phyloP scores from a whole-genome alignment of 2,888 invertebrate species.

The Volucella zonaria region DNA sequence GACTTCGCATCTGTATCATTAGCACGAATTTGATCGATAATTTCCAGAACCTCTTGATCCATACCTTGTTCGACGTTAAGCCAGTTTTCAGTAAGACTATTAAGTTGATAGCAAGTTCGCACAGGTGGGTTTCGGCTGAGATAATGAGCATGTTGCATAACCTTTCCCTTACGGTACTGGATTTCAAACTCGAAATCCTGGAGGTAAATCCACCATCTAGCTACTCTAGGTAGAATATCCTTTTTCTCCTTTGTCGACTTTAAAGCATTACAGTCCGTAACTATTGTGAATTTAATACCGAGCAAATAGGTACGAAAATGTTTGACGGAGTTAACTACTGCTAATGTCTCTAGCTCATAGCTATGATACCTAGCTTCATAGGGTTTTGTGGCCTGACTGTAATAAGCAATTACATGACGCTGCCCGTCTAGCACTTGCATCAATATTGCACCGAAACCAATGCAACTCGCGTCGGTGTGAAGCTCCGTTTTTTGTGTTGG shows the following conservation, averaged over 20 bases:
- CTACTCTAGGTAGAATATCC: conserved; percentile 34
- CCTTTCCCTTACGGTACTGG: conserved; percentile 40
- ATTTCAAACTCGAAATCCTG: conserved; percentile 46
- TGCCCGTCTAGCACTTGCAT: too few relatives aligned
- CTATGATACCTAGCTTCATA: too few relatives aligned
- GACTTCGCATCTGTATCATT: not conserved
- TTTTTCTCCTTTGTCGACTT: conserved; percentile 41
- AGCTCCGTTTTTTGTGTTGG: not conserved
- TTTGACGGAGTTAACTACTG: conserved; percentile 1
- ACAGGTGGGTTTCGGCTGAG: conserved; percentile 44
- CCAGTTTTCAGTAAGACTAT: conserved; percentile 25
- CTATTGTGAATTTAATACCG: conserved; percentile 23
- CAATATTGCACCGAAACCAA: not conserved
- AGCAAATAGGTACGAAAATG: not conserved
- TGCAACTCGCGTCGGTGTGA: conserved; percentile 1
- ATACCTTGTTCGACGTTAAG: conserved; percentile 7
- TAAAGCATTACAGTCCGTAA: conserved; percentile 12
- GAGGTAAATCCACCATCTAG: conserved; percentile 48
- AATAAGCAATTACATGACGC: too few relatives aligned
- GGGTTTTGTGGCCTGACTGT: too few relatives aligned
- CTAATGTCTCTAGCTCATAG: conserved; percentile 5
- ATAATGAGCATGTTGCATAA: conserved; percentile 35
- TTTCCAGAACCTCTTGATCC: conserved; percentile 16
- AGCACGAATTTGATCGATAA: conserved; percentile 6
- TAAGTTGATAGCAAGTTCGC: conserved; percentile 2